Percentiles rank a stretch among this genome's conserved stretches.
These are phyloP conservation scores for Dipodomys stephensi DNA, from an alignment of 2,113 vertebrate species.

Conservation along the genomic window DNA sequence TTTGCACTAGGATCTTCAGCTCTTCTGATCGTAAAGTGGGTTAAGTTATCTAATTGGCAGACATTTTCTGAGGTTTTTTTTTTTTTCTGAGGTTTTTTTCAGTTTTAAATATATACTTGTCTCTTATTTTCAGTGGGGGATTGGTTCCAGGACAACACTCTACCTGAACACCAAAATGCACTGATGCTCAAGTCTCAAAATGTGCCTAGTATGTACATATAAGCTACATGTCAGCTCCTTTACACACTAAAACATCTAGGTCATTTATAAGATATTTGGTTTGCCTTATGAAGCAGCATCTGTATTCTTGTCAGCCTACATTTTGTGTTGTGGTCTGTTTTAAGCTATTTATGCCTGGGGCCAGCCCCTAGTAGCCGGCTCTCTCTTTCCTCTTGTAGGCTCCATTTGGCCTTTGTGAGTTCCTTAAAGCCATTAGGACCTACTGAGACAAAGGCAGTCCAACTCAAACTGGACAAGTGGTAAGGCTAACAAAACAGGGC, in stretches of 20 bases:
- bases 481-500: constrained; percentile 24
- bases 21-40: not conserved
- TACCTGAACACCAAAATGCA: not conserved
- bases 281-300: not conserved
- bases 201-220: not conserved
- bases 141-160: not conserved
- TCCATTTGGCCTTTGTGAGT: constrained; percentile 52
- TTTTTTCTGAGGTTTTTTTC: not conserved
- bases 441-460: constrained; percentile 40
- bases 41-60: not conserved
- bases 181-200: not conserved
- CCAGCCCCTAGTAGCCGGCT: constrained; percentile 38
- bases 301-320: not conserved
- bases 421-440: constrained; percentile 34
- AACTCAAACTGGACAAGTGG: constrained; percentile 40
- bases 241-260: not conserved
- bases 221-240: not conserved
- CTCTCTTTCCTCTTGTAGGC: constrained; percentile 45
- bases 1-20: not conserved
- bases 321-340: constrained; percentile 35
- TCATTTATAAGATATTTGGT: too few relatives aligned
- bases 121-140: not conserved
- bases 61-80: not conserved
- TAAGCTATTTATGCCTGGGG: not conserved
- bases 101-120: not conserved